Base-by-base conservation (phyloP, 1,140 invertebrate species). In the Bombus picipes region DNA sequence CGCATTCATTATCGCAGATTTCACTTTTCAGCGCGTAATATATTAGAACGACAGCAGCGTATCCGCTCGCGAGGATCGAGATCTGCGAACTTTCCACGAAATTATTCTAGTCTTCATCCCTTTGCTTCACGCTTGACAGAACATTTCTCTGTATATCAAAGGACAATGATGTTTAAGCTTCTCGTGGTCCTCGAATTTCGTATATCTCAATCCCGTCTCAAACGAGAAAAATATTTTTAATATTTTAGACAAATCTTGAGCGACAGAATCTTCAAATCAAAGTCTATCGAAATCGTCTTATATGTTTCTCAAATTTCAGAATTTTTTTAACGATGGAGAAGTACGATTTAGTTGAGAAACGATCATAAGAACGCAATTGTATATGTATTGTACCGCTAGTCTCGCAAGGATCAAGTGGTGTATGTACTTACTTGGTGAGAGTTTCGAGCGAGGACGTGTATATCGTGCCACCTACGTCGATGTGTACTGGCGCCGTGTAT, bases 361-460 rank as follows among this genome's bases (percentile, higher is more conserved):
- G 47, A 22, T 8, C 0, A 22, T 2, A 53, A 53, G 47, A 6
- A 8, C 18, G 6, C 47, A 53, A 0, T 18, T 18, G 18, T 53
- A 62, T n/a, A 62, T n/a, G 3, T n/a, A 62, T 62, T 62, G 59
- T 62, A 62, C 2, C 59, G 13, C 12, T n/a, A 62, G 28, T 5
- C 28, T 62, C 28, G 59, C 4, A n/a, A 77, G 25, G 25, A 62
- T 62, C 5, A 53, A 53, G 47, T 0, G 22, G 25, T 3, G 39
- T 41, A 39, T 32, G 39, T 65, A 96, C 97, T 97, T 96, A 99
- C 98, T 98, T 98, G 87, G 98, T 99, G 3, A 99, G 96, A 3
- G 98, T 99, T 95, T 99, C 98, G 92, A 99, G 95, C 0, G 98
- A 99, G 1, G 98, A 99, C 0, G 99, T 99, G 95, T 99, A 99